Percentiles rank a stretch among this genome's conserved stretches.
Conservation (phyloP, 2,888 invertebrate species). For the Caenorhabditis sp. region DNA sequence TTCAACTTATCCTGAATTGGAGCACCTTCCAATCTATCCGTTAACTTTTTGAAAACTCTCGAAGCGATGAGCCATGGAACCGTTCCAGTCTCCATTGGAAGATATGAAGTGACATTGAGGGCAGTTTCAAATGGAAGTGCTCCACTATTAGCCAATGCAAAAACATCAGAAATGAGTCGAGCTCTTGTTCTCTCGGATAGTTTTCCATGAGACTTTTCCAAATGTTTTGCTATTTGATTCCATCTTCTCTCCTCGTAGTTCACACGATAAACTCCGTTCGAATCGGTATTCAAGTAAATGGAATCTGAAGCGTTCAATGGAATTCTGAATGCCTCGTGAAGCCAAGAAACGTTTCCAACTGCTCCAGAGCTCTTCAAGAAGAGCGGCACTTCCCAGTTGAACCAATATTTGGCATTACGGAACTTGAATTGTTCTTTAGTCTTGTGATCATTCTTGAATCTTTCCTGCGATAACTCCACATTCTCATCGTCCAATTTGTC, state of each 20-base stretch:
- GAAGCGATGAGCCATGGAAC: slow-evolving; percentile 63
- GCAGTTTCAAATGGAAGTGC: slow-evolving; percentile 85
- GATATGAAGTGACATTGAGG: slow-evolving; percentile 69
- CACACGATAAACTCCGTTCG: slow-evolving; percentile 81
- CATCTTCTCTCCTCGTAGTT: slow-evolving; percentile 73
- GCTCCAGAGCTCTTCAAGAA: slow-evolving; percentile 71
- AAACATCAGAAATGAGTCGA: slow-evolving; percentile 92
- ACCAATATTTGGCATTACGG: slow-evolving; percentile 79
- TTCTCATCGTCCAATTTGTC: slow-evolving; percentile 73
- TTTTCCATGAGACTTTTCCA: slow-evolving; percentile 45
- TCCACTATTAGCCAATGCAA: slow-evolving; percentile 86
- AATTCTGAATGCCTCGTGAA: slow-evolving; percentile 73
- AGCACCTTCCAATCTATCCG: slow-evolving; percentile 53
- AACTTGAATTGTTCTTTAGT: slow-evolving; percentile 75
- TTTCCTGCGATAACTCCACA: slow-evolving; percentile 76
- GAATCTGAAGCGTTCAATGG: slow-evolving; percentile 70
- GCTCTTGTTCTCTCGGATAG: slow-evolving; percentile 83
- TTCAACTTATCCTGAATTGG: slow-evolving; percentile 56
- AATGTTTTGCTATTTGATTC: slow-evolving; percentile 64
- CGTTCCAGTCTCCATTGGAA: slow-evolving; percentile 65
- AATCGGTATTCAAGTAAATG: slow-evolving; percentile 79
- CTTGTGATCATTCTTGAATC: slow-evolving; percentile 76
- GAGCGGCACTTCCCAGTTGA: slow-evolving; percentile 82
- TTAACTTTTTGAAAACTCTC: slow-evolving; percentile 44
- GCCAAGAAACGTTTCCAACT: slow-evolving; percentile 75